phyloP scores from a whole-genome alignment of 2,113 vertebrate species.

The Hemichromis elongatus region DNA sequence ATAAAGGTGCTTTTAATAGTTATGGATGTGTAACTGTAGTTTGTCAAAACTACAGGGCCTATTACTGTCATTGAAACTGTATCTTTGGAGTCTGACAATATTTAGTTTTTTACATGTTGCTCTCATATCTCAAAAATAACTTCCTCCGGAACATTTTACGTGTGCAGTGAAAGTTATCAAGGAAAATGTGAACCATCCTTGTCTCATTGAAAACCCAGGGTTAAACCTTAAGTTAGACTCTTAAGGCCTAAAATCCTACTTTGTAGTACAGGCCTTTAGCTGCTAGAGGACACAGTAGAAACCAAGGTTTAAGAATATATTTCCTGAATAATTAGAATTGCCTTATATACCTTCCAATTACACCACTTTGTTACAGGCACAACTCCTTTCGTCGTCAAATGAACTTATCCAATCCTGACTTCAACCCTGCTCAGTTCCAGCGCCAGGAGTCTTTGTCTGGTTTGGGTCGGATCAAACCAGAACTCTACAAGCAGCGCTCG shows the following conservation, averaged over 20 bases:
- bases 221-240: background rate
- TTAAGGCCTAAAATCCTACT: background rate
- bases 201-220: background rate
- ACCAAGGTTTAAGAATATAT: background rate
- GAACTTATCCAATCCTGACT: conserved; percentile 95
- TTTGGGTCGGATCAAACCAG: conserved; percentile 91
- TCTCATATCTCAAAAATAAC: background rate
- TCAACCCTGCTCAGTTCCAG: conserved; percentile 93
- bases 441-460: conserved; percentile 91
- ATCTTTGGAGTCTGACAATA: background rate
- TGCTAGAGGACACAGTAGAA: background rate
- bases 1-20: background rate
- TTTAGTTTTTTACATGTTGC: background rate
- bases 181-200: background rate
- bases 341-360: background rate
- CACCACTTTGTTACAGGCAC: conserved; percentile 76
- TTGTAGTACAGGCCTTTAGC: background rate
- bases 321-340: background rate
- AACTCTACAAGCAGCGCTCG: conserved; percentile 94
- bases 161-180: background rate
- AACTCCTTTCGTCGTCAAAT: conserved; percentile 93
- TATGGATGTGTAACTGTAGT: background rate
- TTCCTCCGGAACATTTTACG: background rate
- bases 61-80: background rate
- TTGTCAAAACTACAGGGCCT: background rate